Evolutionary conservation across 2,888 invertebrate species (phyloP).

Genomic region (Stictocephala bisonia): DNA sequence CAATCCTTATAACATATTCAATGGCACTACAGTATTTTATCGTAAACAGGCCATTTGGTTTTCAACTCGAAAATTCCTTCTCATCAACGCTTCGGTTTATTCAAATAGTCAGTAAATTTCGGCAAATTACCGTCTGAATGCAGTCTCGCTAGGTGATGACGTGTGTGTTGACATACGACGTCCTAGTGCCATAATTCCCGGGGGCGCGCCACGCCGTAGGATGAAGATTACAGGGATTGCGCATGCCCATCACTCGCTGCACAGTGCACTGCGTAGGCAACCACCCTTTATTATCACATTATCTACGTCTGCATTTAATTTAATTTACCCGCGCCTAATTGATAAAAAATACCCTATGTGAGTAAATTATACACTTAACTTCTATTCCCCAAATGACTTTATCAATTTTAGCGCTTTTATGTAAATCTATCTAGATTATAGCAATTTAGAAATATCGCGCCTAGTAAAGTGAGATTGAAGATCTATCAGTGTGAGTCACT

Average conservation of each 20-base stretch:
- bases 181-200: conserved; percentile 6
- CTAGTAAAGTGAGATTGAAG: too few relatives aligned
- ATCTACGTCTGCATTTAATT: conserved; percentile 16
- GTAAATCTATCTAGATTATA: conserved; percentile 22
- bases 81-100: too few relatives aligned
- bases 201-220: conserved; percentile 7
- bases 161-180: neutral
- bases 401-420: conserved; percentile 20
- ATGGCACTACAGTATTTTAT: too few relatives aligned
- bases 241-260: neutral
- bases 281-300: conserved; percentile 31
- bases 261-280: neutral
- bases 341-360: conserved; percentile 15
- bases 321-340: conserved; percentile 21
- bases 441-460: neutral
- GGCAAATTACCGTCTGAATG: too few relatives aligned
- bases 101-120: too few relatives aligned
- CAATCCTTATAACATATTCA: too few relatives aligned
- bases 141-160: too few relatives aligned
- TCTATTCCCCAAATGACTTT: conserved; percentile 21
- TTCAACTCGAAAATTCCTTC: too few relatives aligned
- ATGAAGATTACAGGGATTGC: conserved; percentile 22
- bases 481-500: too few relatives aligned
- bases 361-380: conserved; percentile 4
- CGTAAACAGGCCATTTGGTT: too few relatives aligned